Base-by-base conservation (phyloP, 2,888 invertebrate species). In the Drosophila mulleri region DNA sequence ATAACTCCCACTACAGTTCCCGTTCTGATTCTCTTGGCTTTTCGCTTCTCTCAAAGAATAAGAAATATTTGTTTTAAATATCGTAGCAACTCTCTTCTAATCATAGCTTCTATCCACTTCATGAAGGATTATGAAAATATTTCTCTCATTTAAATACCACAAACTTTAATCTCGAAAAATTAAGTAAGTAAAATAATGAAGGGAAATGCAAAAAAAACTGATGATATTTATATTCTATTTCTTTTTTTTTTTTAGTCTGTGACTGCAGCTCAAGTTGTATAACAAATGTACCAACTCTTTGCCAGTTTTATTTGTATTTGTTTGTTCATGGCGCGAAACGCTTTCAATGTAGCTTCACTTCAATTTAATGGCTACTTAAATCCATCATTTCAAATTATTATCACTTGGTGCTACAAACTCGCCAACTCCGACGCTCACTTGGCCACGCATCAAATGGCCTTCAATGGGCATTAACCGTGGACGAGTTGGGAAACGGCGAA, bases 391-490 rank as follows among this genome's bases (percentile, higher is more conserved):
- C 67, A 82, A 88, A 86, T 75, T 77, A 75, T 77, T 77, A 75
- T 75, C 75, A 83, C 81, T 84, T 72, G 76, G 76, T 64, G 59
- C 76, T 69, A 52, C 61, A 62, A 61, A 59, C 68, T 50, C 18
- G 57, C 39, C 53, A 58, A 82, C 67, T 70, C 70, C 68, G 58
- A 53, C 67, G 82, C 84, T 82, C 80, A 75, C 87, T 83, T 83
- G 78, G 83, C 74, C 78, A 86, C 83, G 83, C 85, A 86, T 88
- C 85, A 88, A 88, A 87, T 83, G 85, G 81, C 83, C 72, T 81
- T 84, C 88, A 84, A 87, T 84, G 83, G 88, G 67, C 74, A 76
- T 81, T 85, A 81, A 84, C 47, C 32, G 59, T 64, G 47, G 75
- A 54, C 41, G 62, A 52, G 65, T 47, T 54, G 61, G 23, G 39